These are phyloP conservation scores for Loxodonta africana DNA, from an alignment of 2,113 vertebrate species.

Conservation along the genomic window DNA sequence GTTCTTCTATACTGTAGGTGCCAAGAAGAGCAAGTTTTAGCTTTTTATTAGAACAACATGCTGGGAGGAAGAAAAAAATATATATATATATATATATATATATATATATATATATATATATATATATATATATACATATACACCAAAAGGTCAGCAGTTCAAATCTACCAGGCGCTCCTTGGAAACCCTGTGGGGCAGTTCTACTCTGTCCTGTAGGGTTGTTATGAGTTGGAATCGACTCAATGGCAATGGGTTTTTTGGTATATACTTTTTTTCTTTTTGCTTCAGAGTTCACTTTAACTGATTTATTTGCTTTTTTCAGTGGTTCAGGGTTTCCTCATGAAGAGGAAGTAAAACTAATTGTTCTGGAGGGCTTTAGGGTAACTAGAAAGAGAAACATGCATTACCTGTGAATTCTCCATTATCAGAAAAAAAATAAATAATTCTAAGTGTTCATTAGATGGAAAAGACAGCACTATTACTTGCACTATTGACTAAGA, in stretches of 20 bases:
- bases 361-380: background rate
- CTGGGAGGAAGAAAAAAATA: background rate
- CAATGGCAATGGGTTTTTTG: no score
- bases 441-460: background rate
- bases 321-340: background rate
- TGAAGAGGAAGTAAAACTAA: conserved; percentile 12
- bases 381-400: background rate
- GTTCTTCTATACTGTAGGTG: background rate
- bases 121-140: background rate
- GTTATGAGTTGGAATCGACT: no score
- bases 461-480: background rate
- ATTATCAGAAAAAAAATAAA: background rate
- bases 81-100: no score
- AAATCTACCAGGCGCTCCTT: no score
- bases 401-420: background rate
- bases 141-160: no score
- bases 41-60: background rate
- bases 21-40: background rate
- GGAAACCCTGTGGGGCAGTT: no score
- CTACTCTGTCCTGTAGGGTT: no score
- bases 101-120: no score
- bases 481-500: background rate
- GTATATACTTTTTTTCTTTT: background rate
- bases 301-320: background rate
- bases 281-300: background rate